Evolutionary conservation across 2,888 invertebrate species (phyloP).

Genomic region (Aphrophora alni): DNA sequence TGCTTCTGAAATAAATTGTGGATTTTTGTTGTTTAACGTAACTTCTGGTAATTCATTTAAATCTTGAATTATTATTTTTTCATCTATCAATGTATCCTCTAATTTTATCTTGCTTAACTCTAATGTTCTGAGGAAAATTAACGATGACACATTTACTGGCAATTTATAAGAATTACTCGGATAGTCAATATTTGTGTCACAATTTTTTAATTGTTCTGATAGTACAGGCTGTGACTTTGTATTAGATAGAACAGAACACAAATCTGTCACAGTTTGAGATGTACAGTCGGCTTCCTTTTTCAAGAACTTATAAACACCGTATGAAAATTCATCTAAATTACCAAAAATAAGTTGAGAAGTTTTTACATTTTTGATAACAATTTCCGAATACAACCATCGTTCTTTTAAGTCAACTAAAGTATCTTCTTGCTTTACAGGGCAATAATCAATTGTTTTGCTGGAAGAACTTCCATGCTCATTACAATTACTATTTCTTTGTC

Average conservation of each 20-base stretch:
- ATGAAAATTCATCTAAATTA: background rate
- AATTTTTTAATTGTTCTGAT: no score
- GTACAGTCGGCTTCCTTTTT: background rate
- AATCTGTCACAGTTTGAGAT: no score
- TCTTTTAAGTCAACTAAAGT: background rate
- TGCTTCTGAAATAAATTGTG: no score
- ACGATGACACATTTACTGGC: background rate
- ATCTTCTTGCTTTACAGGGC: background rate
- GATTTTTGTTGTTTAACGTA: no score
- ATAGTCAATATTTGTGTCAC: no score
- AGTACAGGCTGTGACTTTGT: no score
- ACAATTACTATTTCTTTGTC: no score
- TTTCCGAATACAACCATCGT: background rate
- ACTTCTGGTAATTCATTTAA: no score
- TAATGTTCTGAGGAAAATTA: background rate
- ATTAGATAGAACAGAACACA: no score
- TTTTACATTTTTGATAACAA: background rate
- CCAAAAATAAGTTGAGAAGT: background rate
- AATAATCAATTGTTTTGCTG: background rate
- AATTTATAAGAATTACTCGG: background rate
- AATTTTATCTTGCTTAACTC: background rate
- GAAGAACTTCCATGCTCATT: no score
- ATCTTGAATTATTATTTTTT: no score
- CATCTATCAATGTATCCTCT: background rate
- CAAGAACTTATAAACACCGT: background rate